phyloP scores from a whole-genome alignment of 2,888 invertebrate genomes.

The Rhamnusium bicolor region DNA sequence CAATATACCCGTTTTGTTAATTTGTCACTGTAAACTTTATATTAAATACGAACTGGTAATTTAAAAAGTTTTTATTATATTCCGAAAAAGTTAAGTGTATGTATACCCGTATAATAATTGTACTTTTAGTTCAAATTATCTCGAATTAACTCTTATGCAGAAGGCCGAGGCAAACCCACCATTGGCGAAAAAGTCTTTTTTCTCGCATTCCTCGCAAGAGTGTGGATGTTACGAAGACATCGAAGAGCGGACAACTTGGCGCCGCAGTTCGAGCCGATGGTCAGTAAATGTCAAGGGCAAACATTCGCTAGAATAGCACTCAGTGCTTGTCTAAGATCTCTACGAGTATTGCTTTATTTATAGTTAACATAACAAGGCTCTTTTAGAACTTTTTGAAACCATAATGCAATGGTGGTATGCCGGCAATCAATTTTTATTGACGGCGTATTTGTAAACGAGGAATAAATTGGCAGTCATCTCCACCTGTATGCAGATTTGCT shows the following conservation, averaged over 20 bases:
- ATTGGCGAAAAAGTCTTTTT: conserved; percentile 31
- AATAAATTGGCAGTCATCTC: conserved; percentile 11
- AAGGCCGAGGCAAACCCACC: conserved; percentile 5
- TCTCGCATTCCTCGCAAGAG: conserved; percentile 49
- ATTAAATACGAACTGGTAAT: neutral
- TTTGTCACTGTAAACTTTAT: neutral
- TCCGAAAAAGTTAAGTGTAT: neutral
- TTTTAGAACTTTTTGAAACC: conserved; percentile 43
- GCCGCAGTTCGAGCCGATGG: conserved; percentile 59
- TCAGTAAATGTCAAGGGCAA: conserved; percentile 64
- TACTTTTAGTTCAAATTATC: neutral
- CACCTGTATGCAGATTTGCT: neutral
- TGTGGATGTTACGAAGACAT: conserved; percentile 58
- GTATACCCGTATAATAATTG: neutral
- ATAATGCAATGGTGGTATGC: conserved; percentile 40
- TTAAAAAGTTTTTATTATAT: too few species aligned
- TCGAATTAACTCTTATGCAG: neutral
- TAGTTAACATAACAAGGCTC: conserved; percentile 48
- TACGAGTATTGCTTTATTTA: conserved; percentile 56
- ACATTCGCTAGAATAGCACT: conserved; percentile 59
- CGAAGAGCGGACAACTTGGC: conserved; percentile 60
- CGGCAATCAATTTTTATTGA: conserved; percentile 41
- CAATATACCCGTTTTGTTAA: neutral
- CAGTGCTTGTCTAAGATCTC: conserved; percentile 57
- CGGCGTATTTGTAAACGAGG: conserved; percentile 8